phyloP scores from a whole-genome alignment of 37 sponge, comb jelly and placozoan genomes.

The Petrosia ficiformis region DNA sequence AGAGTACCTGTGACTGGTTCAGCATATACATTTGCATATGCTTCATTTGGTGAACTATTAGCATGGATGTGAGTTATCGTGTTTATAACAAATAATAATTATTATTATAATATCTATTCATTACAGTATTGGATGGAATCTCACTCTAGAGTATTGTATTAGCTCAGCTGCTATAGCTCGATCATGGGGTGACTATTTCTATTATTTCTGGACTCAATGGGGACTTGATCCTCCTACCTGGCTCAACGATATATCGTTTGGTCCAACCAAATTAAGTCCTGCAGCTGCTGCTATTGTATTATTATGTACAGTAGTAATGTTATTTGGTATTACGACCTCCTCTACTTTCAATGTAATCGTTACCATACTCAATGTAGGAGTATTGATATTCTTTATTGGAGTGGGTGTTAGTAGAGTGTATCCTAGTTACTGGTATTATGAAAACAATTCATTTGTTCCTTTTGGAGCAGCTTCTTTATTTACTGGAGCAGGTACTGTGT shows the following conservation, averaged over 20 bases:
- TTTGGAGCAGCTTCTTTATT: conserved; percentile 15
- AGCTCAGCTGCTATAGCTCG: conserved; percentile 11
- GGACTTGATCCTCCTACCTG: neutral
- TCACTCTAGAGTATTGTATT: conserved; percentile 12
- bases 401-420: neutral
- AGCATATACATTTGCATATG: conserved; percentile 3
- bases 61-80: conserved; percentile 5
- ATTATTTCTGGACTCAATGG: neutral
- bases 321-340: conserved; percentile 10
- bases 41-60: conserved; percentile 1
- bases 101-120: neutral
- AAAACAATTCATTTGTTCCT: conserved; percentile 1
- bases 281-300: conserved; percentile 1
- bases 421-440: conserved; percentile 6
- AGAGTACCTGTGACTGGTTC: conserved; percentile 3
- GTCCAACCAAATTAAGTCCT: neutral
- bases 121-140: conserved; percentile 1
- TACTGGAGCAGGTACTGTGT: conserved; percentile 19
- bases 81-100: neutral
- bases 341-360: conserved; percentile 14
- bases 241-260: neutral
- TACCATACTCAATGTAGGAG: conserved; percentile 1
- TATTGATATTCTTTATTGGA: conserved; percentile 4
- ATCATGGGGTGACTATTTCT: conserved; percentile 9
- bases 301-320: conserved; percentile 12